These are phyloP conservation scores for Heliconius aoede DNA, from an alignment of 2,888 invertebrate genomes.

Conservation along the genomic window DNA sequence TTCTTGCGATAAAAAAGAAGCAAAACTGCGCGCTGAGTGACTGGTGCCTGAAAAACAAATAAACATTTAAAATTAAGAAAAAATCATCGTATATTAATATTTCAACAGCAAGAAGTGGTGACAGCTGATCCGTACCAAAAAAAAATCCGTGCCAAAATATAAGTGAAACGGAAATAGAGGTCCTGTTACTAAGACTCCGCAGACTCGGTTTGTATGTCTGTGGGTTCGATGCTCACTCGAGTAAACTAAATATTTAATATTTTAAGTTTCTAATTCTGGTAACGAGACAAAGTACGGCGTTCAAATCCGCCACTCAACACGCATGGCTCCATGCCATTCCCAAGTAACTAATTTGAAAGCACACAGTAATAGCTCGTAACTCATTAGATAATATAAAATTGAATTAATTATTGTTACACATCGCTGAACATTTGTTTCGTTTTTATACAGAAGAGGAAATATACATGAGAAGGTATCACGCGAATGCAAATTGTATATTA, in stretches of 20 bases:
- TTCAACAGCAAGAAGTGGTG: too few species aligned
- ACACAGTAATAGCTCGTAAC: not conserved
- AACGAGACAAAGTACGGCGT: not conserved
- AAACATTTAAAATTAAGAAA: not conserved
- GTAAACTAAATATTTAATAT: too few species aligned
- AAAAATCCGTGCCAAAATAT: too few species aligned
- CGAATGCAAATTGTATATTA: not conserved
- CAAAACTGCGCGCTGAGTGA: constrained; percentile 11
- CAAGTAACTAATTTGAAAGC: not conserved
- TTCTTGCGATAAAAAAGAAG: not conserved
- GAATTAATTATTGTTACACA: not conserved
- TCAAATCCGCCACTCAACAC: not conserved
- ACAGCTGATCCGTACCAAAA: too few species aligned
- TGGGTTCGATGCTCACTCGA: too few species aligned
- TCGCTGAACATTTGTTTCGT: not conserved
- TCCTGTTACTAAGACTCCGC: too few species aligned
- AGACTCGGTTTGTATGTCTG: too few species aligned
- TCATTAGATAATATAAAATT: constrained; percentile 14
- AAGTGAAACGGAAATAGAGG: too few species aligned
- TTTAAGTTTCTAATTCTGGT: too few species aligned
- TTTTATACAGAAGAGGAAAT: not conserved
- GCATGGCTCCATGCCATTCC: too few species aligned
- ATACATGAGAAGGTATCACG: not conserved
- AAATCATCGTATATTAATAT: too few species aligned
- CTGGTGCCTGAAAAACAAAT: constrained; percentile 26